These are phyloP conservation scores for Mesorhabditis spiculigera DNA, from an alignment of 2,888 invertebrate genomes.

Conservation along the genomic window DNA sequence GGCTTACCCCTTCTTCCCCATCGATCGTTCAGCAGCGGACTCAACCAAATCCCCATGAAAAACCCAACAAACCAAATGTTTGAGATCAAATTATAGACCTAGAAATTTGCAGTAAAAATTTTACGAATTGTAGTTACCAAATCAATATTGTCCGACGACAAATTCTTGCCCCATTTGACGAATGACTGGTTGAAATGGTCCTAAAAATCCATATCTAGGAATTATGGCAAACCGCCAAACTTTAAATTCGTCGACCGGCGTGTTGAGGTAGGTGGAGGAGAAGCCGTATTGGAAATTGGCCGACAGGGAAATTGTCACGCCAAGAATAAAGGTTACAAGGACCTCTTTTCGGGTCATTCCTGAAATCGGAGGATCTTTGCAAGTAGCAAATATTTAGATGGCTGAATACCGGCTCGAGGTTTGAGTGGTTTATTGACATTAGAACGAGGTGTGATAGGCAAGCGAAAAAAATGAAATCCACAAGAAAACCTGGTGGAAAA, in stretches of 20 bases:
- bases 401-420: too few species aligned
- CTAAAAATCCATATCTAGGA: conserved; percentile 8
- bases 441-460: too few species aligned
- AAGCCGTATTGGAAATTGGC: conserved; percentile 50
- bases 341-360: neutral
- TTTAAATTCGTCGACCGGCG: conserved; percentile 43
- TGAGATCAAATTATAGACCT: conserved; percentile 34
- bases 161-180: conserved; percentile 15
- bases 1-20: conserved; percentile 41
- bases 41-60: conserved; percentile 44
- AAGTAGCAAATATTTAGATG: too few species aligned
- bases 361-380: neutral
- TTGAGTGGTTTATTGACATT: too few species aligned
- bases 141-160: conserved; percentile 23
- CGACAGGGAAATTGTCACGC: neutral
- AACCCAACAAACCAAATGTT: conserved; percentile 50
- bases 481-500: neutral
- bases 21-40: conserved; percentile 42
- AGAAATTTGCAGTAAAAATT: too few species aligned
- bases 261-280: conserved; percentile 44
- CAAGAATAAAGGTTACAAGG: neutral
- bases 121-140: neutral
- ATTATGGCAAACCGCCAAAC: conserved; percentile 13
- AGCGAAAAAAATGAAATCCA: neutral
- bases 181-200: conserved; percentile 26